These are phyloP conservation scores for Phylloscopus whistleri DNA, from an alignment of 2,113 vertebrate genomes.

Conservation along the genomic window DNA sequence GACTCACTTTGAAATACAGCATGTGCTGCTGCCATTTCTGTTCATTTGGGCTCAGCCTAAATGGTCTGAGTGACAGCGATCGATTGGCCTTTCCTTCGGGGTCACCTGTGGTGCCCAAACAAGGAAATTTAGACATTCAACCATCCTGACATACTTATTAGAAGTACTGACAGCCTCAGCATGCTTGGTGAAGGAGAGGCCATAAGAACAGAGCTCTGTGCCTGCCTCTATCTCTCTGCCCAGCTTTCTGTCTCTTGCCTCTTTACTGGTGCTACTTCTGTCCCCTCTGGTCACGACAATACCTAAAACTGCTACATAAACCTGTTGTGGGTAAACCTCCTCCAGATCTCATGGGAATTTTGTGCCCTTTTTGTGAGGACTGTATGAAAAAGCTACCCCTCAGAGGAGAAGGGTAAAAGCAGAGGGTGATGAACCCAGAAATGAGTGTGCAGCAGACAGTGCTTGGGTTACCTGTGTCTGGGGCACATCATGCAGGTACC, in stretches of 20 bases:
- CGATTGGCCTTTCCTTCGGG: not conserved
- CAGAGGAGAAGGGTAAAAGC: not conserved
- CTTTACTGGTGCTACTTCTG: not conserved
- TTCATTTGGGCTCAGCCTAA: not conserved
- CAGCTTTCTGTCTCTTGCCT: not conserved
- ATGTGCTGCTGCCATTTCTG: not conserved
- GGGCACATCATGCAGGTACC: rapidly evolving
- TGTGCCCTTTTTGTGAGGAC: not conserved
- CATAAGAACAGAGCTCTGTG: rapidly evolving
- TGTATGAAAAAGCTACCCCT: not conserved
- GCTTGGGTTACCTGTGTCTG: not conserved
- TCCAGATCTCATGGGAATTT: not conserved
- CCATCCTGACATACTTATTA: rapidly evolving
- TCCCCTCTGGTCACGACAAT: not conserved
- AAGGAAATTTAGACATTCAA: not conserved
- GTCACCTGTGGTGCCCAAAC: not conserved
- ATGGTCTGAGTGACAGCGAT: not conserved
- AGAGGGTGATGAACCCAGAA: not conserved
- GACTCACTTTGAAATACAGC: not conserved
- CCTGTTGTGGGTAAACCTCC: not conserved
- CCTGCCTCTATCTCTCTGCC: not conserved
- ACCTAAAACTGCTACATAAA: not conserved
- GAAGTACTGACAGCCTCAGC: not conserved
- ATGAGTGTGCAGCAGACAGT: rapidly evolving
- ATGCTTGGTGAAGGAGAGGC: not conserved